These are phyloP conservation scores for Epizoanthus stellaris DNA, from an alignment of 92 coral and sea anemone species.

Conservation along the genomic window DNA sequence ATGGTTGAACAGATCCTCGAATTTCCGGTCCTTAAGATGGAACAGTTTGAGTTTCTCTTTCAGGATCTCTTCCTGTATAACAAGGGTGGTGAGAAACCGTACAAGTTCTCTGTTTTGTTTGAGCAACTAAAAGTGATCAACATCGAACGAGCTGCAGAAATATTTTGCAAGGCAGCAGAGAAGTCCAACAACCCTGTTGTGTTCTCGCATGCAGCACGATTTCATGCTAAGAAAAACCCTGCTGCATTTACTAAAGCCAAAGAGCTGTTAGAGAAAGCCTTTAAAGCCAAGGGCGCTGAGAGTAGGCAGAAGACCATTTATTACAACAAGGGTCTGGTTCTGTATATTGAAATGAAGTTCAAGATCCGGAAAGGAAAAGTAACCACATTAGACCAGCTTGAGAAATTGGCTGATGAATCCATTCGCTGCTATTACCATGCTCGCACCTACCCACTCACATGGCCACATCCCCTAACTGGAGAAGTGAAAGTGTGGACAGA, in stretches of 20 bases:
- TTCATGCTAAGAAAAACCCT: constrained; percentile 67
- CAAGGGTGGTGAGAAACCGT: constrained; percentile 44
- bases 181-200: constrained; percentile 63
- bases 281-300: constrained; percentile 52
- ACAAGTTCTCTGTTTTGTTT: constrained; percentile 66
- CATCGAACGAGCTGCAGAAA: constrained; percentile 54
- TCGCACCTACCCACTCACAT: constrained; percentile 75
- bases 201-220: constrained; percentile 73
- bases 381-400: constrained; percentile 31
- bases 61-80: constrained; percentile 70
- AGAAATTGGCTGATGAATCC: constrained; percentile 60
- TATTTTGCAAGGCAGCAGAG: constrained; percentile 65
- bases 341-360: constrained; percentile 46
- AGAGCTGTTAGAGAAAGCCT: constrained; percentile 63
- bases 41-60: constrained; percentile 48
- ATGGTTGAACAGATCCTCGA: constrained; percentile 57
- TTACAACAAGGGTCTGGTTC: constrained; percentile 65
- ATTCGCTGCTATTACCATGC: constrained; percentile 53
- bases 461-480: constrained; percentile 64
- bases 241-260: constrained; percentile 58
- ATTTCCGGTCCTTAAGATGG: constrained; percentile 57
- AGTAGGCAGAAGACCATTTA: constrained; percentile 47
- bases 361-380: constrained; percentile 33
- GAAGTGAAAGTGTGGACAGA: constrained; percentile 81
- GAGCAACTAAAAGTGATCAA: constrained; percentile 57